phyloP scores from a whole-genome alignment of 2,797 vertebrate species.

The Odontamblyopus rebecca region DNA sequence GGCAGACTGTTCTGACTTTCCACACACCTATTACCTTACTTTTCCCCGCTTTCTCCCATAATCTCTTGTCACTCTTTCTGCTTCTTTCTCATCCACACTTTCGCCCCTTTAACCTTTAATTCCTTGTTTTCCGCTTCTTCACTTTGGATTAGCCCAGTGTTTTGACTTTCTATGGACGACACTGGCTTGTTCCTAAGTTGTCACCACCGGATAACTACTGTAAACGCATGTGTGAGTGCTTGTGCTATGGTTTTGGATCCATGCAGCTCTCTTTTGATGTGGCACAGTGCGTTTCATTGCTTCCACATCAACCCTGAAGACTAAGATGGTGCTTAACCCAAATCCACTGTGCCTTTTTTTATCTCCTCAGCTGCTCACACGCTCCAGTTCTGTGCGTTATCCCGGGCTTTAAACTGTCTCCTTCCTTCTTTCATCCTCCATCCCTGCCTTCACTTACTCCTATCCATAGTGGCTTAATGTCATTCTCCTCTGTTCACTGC shows the following conservation, averaged over 20 bases:
- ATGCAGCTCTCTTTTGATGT: constrained; percentile 57
- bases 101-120: constrained; percentile 35
- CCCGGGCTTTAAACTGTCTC: constrained; percentile 42
- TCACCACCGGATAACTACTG: constrained; percentile 54
- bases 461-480: constrained; percentile 34
- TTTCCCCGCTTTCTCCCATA: constrained; percentile 6
- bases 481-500: constrained; percentile 36
- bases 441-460: constrained; percentile 14
- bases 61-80: neutral
- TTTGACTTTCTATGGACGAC: constrained; percentile 13
- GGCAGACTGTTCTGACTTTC: neutral
- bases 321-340: constrained; percentile 54
- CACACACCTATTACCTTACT: constrained; percentile 1
- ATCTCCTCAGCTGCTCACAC: constrained; percentile 50
- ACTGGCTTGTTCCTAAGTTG: constrained; percentile 21
- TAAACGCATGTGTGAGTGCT: constrained; percentile 29
- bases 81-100: constrained; percentile 18
- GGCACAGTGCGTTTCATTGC: constrained; percentile 43
- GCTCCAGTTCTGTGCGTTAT: constrained; percentile 45
- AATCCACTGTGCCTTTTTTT: constrained; percentile 55
- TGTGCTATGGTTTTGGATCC: constrained; percentile 16
- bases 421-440: constrained; percentile 35
- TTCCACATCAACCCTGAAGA: constrained; percentile 50
- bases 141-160: constrained; percentile 42
- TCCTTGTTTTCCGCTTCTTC: constrained; percentile 35